A percentile compares a stretch with the other conserved stretches of the same genome.
Conservation (phyloP, 2,113 vertebrate species). For the Phrynosoma platyrhinos region DNA sequence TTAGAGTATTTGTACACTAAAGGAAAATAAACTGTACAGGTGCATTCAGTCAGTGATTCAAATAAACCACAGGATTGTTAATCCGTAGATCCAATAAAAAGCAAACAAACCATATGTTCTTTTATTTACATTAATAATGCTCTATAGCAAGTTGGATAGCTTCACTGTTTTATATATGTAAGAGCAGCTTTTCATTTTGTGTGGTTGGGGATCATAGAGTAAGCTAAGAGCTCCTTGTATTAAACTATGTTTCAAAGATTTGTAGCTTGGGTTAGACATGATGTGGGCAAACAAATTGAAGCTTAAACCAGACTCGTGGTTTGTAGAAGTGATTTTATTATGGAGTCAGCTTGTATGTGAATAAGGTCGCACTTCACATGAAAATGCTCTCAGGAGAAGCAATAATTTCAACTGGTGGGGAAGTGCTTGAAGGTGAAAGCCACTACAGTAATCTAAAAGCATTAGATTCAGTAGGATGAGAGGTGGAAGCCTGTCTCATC, state of each 20-base stretch:
- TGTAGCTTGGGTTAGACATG: background rate
- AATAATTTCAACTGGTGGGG: no score
- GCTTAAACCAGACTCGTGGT: background rate
- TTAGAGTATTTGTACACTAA: no score
- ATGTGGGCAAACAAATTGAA: background rate
- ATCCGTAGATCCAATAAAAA: background rate
- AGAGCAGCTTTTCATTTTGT: background rate
- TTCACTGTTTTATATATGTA: background rate
- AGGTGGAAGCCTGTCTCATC: no score
- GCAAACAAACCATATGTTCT: background rate
- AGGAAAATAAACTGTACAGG: background rate
- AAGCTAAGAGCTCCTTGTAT: background rate
- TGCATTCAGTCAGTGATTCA: background rate
- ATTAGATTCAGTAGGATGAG: no score
- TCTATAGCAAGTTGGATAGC: background rate
- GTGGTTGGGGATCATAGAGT: background rate
- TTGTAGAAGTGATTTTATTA: background rate
- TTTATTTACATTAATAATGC: conserved; percentile 1
- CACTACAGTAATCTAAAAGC: no score
- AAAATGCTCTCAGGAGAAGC: background rate
- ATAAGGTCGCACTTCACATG: background rate
- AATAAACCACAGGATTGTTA: background rate
- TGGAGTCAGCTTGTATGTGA: background rate
- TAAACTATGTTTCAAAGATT: background rate
- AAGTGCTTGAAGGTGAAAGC: no score